Evolutionary conservation across 2,797 vertebrate genomes (phyloP).

Genomic region (Jordanella pulchra): DNA sequence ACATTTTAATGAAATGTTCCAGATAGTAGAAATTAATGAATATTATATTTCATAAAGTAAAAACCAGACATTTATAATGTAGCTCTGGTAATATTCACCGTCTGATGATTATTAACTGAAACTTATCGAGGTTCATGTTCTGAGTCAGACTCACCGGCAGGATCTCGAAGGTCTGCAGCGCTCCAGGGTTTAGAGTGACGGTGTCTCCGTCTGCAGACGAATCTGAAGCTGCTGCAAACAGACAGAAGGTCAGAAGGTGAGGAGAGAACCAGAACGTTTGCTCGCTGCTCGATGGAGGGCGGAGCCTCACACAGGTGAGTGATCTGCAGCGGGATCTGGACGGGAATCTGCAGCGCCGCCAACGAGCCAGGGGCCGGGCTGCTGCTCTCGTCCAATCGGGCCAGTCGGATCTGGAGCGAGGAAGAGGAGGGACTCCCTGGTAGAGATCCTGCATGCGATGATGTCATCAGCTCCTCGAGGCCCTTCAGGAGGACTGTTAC

Average conservation of each 20-base stretch:
- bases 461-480: slow-evolving; percentile 91
- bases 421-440: slow-evolving; percentile 68
- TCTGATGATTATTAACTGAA: too few relatives aligned
- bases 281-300: neutral
- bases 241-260: neutral
- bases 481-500: slow-evolving; percentile 91
- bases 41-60: too few relatives aligned
- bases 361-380: slow-evolving; percentile 80
- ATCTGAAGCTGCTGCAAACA: slow-evolving; percentile 71
- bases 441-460: slow-evolving; percentile 73
- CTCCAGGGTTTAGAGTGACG: slow-evolving; percentile 91
- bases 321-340: slow-evolving; percentile 98
- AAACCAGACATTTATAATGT: too few relatives aligned
- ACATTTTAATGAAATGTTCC: too few relatives aligned
- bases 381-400: slow-evolving; percentile 86
- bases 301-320: slow-evolving; percentile 91
- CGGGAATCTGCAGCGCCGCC: slow-evolving; percentile 92
- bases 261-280: neutral
- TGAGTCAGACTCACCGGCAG: slow-evolving; percentile 86
- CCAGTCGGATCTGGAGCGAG: slow-evolving; percentile 88
- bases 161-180: slow-evolving; percentile 97
- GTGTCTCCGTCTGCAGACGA: slow-evolving; percentile 87
- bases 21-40: too few relatives aligned
- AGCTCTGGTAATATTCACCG: too few relatives aligned
- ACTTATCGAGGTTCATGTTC: too few relatives aligned